Base-by-base conservation (phyloP, 1,140 invertebrate species). In the Heliconius eleuchia region DNA sequence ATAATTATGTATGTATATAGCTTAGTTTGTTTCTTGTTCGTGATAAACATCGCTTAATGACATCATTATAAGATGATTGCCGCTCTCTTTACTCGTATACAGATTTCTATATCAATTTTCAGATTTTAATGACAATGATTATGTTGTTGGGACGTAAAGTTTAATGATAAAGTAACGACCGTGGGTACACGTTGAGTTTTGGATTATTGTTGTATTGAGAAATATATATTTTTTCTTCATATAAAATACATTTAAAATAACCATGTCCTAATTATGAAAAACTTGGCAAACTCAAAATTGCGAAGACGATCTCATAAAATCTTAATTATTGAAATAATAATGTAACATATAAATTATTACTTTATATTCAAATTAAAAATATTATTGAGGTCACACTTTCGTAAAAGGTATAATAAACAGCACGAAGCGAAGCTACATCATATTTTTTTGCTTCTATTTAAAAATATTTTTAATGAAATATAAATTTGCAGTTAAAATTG, bases 41-140 rank as follows among this genome's bases (percentile, higher is more conserved):
- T 75, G 81, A 82, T 80, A 82, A 52, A 37, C 73, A 80, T 82
- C 81, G 55, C 76, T 73, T 74, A 60, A 76, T 79, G 57, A 79
- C 71, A 77, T 66, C 74, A 79, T 73, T 74, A 52, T 39, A 74
- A 37, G 73, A 57, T 60, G 73, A 76, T 76, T 72, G 74, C 66
- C 72, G 50, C 55, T 66, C 74, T 75, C 55, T 23, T n/a, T 60
- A 71, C 55, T 52, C 37, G 60, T 74, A 57, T 71, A 57, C 78
- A 57, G 50, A 60, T 27, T 73, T 60, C 23, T 57, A 30, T 74
- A 76, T 79, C n/a, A 71, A 18, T 70, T 72, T 42, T 71, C n/a
- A 76, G 50, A 74, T 75, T 71, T 37, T 76, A 79, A 76, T 76
- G 73, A 79, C 78, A 79, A 39, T 60, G 74, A 79, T 76, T 79